Evolutionary conservation across 2,888 invertebrate genomes (phyloP), one percentile per base, ranked within the genome.

Genomic region (Ephialtes manifestator): DNA sequence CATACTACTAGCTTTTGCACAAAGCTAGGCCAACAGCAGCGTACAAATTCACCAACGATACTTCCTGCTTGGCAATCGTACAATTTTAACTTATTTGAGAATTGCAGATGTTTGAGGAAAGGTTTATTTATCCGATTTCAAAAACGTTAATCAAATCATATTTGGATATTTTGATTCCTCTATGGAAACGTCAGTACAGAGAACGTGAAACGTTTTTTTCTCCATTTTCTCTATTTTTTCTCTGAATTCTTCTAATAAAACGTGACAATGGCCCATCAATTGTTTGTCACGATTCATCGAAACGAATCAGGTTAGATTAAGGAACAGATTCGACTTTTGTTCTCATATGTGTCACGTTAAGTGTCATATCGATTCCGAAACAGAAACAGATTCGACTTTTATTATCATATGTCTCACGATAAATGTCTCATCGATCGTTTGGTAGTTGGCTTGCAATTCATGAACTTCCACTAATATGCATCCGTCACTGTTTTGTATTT

Each of bases 21-120:
- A 60, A 75, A 51, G 10, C 35, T 15, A 35, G n/a, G 65, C 31
- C 48, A 63, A 75, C 43, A 63, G 31, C 31, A n/a, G 46, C 31
- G 18, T 60, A 15, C 18, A 35, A 63, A 48, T 75, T 48, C 28
- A 75, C 63, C 20, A 48, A 48, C 48, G 48, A 15, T 24, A 72
- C 75, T 75, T 75, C 55, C 75, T 28, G 63, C 35, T 35, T 63
- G 75, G 20, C 75, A 48, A 48, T 48, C 35, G 75, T 48, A 75
- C 60, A 63, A 63, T 46, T 75, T 75, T 5, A 63, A 48, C 60
- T 13, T 11, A 20, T 35, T 48, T 48, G 11, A 31, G 35, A 63
- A 51, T 31, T 18, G 60, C 63, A 20, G 35, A 48, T 63, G 10
- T 20, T 28, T 51, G n/a, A 28, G 35, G 20, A 43, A 18, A 18